phyloP scores from a whole-genome alignment of 2,113 vertebrate species.

The Sylvia atricapilla region DNA sequence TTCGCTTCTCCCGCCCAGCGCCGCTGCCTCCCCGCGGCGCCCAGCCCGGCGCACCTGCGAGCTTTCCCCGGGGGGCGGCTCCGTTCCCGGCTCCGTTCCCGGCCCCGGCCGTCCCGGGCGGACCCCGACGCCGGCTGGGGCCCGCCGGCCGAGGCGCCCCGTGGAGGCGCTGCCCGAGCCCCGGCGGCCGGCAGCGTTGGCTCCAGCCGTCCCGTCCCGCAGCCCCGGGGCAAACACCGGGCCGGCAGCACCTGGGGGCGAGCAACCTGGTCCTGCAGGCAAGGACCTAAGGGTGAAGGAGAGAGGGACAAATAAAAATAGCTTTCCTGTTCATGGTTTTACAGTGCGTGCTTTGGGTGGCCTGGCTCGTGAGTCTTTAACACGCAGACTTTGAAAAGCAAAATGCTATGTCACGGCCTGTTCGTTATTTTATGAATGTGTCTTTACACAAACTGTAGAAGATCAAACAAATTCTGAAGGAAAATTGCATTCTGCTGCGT shows the following conservation, averaged over 20 bases:
- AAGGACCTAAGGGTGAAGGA: neutral
- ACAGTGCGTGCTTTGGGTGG: neutral
- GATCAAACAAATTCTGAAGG: neutral
- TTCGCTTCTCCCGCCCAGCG: neutral
- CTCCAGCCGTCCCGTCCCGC: no score
- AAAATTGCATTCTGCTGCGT: neutral
- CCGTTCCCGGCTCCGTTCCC: neutral
- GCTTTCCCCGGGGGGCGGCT: no score
- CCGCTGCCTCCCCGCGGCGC: neutral
- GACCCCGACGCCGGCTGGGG: neutral
- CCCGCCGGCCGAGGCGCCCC: neutral
- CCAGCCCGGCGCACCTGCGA: neutral
- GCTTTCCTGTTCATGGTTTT: neutral
- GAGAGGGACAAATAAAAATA: neutral
- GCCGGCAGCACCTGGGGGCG: neutral
- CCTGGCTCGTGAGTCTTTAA: neutral
- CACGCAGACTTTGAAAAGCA: rapidly evolving
- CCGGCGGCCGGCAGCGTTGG: neutral
- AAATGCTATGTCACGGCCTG: neutral
- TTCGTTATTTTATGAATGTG: rapidly evolving
- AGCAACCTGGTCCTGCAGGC: neutral
- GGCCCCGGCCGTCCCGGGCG: neutral
- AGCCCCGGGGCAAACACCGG: neutral
- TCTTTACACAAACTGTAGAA: neutral
- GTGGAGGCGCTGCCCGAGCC: neutral